Evolutionary conservation across 2,797 vertebrate species (phyloP), one percentile per base, ranked within the genome.

Genomic region (Stomatorhinus walkeri): DNA sequence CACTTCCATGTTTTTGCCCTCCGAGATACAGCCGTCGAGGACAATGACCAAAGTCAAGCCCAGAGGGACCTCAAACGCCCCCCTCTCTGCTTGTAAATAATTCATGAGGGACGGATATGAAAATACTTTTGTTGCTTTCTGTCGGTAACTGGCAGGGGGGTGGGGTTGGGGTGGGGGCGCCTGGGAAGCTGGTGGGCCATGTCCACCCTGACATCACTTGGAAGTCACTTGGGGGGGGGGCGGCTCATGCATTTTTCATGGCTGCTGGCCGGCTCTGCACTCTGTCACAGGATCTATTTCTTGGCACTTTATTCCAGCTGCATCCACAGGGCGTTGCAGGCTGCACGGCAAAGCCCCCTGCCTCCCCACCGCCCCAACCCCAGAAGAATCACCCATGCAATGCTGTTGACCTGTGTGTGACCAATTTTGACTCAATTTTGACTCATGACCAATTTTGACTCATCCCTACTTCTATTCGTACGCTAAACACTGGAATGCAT

Each of bases 51-150:
- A 88, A 52, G 49, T 52, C 49, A 72, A 43, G 68, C 49, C 68
- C 68, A 81, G 32, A 36, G 51, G 48, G 68, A 88, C 87, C 12
- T 19, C 43, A 81, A 88, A 88, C 51, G 72, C 72, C 12, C 8
- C 72, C n/a, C 8, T n/a, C 14, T n/a, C 8, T 14, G 43, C 48
- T 51, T 51, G 72, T 88, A 76, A 88, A 88, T 88, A 79, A 88
- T 88, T 88, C 72, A 88, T 79, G 46, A 72, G 7, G 68, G 28
- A 49, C 28, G 24, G 64, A 88, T 81, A 79, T 54, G 49, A 88
- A 81, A n/a, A 79, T 54, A 79, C 32, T 81, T 56, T 43, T 28
- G 76, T 46, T 81, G 43, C 24, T 28, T 40, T 88, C 10, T 40
- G 64, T 40, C 68, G 48, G 48, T 88, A 40, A 16, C 43, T 51